phyloP scores from a whole-genome alignment of 2,113 vertebrate genomes.

The Ciconia stormi region DNA sequence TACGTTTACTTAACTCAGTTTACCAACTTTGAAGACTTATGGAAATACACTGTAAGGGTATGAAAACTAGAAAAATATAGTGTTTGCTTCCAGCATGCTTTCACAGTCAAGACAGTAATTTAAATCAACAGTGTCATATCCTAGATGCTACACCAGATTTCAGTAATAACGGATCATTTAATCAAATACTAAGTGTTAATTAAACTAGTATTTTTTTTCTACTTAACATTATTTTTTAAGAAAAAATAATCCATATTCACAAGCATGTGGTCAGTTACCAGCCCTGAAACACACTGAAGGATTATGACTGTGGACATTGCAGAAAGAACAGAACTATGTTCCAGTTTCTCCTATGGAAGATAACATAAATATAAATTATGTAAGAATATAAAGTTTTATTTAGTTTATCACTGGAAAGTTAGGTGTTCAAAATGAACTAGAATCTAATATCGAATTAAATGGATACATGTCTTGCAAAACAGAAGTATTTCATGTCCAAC shows the following conservation, averaged over 20 bases:
- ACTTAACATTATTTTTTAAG: not conserved
- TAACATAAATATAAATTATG: not conserved
- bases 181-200: too few species aligned
- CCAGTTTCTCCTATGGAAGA: not conserved
- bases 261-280: not conserved
- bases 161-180: not conserved
- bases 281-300: not conserved
- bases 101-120: not conserved
- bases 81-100: not conserved
- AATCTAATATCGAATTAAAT: not conserved
- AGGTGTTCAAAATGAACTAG: not conserved
- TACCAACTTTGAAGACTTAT: not conserved
- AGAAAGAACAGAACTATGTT: not conserved
- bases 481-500: not conserved
- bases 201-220: not conserved
- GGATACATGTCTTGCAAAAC: not conserved
- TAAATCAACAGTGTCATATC: not conserved
- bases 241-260: not conserved
- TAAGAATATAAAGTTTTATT: not conserved
- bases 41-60: not conserved
- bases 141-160: not conserved
- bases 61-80: not conserved
- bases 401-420: not conserved
- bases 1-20: not conserved
- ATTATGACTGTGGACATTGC: not conserved